Conservation (phyloP, 2,888 invertebrate genomes). For the Caradrina kadenii region DNA sequence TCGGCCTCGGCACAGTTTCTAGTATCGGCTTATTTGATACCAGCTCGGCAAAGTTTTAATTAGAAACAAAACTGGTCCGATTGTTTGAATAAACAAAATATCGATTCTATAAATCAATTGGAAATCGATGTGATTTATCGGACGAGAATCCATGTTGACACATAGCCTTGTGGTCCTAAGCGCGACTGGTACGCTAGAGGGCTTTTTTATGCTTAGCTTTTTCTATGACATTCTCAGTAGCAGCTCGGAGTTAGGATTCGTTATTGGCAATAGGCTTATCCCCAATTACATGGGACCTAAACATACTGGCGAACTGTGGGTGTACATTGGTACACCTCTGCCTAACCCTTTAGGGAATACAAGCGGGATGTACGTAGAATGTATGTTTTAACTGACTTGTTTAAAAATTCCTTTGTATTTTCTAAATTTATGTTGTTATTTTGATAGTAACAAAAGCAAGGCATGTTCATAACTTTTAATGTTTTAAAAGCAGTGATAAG, state of each 20-base stretch:
- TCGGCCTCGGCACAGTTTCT: slow-evolving; percentile 55
- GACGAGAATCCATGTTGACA: slow-evolving; percentile 30
- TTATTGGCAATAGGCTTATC: too few species aligned
- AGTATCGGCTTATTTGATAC: slow-evolving; percentile 47
- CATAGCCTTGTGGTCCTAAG: too few species aligned
- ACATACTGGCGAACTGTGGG: too few species aligned
- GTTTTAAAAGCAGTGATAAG: slow-evolving; percentile 48
- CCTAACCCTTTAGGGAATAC: too few species aligned
- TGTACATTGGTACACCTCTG: too few species aligned
- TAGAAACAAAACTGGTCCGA: slow-evolving; percentile 42
- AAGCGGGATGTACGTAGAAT: slow-evolving; percentile 1
- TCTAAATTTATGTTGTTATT: slow-evolving; percentile 10
- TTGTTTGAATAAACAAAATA: slow-evolving; percentile 49
- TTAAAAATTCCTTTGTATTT: slow-evolving; percentile 27
- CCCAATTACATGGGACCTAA: too few species aligned
- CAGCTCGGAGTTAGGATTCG: too few species aligned
- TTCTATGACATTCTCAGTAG: too few species aligned
- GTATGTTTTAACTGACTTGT: slow-evolving; percentile 28
- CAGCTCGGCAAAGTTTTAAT: slow-evolving; percentile 39
- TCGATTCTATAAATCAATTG: slow-evolving; percentile 26
- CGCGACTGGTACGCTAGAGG: too few species aligned
- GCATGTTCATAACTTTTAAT: slow-evolving; percentile 19
- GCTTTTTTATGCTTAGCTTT: too few species aligned
- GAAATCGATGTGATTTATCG: slow-evolving; percentile 41
- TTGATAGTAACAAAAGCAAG: slow-evolving; percentile 14